Evolutionary conservation across 2,888 invertebrate species (phyloP).

Genomic region (Ormyrus rosae): DNA sequence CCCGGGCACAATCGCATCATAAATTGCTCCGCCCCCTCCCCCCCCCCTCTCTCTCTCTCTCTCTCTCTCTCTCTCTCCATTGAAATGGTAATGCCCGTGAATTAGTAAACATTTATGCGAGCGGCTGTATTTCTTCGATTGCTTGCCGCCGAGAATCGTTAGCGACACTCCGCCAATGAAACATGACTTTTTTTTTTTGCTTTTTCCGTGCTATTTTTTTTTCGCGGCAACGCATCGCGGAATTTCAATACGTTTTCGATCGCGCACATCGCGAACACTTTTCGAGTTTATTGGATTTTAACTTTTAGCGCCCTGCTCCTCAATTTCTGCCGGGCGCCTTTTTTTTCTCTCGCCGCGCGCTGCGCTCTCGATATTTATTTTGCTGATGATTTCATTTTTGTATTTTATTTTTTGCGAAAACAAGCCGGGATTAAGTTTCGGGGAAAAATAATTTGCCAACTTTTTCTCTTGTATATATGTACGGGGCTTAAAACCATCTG

Average conservation of each 20-base stretch:
- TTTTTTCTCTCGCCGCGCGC: neutral
- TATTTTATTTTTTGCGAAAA: neutral
- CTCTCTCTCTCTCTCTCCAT: neutral
- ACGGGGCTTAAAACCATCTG: no score
- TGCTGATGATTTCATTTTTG: neutral
- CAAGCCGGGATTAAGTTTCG: no score
- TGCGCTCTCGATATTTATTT: neutral
- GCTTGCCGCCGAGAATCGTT: constrained; percentile 35
- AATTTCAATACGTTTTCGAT: constrained; percentile 31
- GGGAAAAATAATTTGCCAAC: no score
- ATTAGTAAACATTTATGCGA: constrained; percentile 56
- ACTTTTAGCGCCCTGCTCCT: neutral
- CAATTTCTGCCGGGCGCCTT: neutral
- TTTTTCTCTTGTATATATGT: no score
- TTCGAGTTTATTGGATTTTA: constrained; percentile 12
- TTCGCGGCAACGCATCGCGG: neutral
- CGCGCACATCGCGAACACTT: neutral
- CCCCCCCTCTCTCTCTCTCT: no score
- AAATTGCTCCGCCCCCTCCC: constrained; percentile 25
- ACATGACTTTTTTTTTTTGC: neutral
- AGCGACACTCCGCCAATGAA: neutral
- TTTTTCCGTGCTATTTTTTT: neutral
- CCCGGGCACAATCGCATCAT: constrained; percentile 47
- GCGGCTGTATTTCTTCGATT: constrained; percentile 33
- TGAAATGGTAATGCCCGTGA: constrained; percentile 46